Base-by-base conservation (phyloP, 1,140 invertebrate genomes). In the Plectrocnemia conspersa region DNA sequence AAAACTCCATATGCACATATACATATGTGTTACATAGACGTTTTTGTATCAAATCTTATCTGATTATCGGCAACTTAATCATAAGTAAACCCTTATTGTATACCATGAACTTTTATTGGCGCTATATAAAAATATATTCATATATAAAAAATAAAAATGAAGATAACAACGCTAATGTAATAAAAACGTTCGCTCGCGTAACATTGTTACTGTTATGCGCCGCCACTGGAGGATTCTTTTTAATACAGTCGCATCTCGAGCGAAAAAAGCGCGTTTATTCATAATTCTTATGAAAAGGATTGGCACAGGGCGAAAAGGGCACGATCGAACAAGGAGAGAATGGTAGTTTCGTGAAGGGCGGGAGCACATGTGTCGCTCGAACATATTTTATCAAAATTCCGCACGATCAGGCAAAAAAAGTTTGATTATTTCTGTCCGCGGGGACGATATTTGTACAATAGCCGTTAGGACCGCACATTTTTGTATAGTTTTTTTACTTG, bases 381-480 rank as follows among this genome's bases (percentile, higher is more conserved):
- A 42, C 44, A 59, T 59, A 59, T 59, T 55, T 59, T 54, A 59
- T 55, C 53, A 48, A 49, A 56, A 59, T 55, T 59, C 49, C 48
- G 58, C 58, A 44, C 38, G 45, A 47, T 59, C 58, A 59, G 58
- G 47, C 36, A 45, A 55, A 53, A 45, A 59, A 59, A 59, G 53
- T 59, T 59, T 52, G 58, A 59, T 59, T 59, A 59, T 56, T 48
- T 47, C 49, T 29, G 29, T 19, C 29, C 47, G 15, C 47, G 33
- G 38, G n/a, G 32, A 38, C 47, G 47, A 50, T 50, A 50, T 50
- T 38, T n/a, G n/a, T n/a, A n/a, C n/a, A n/a, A n/a, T n/a, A n/a
- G n/a, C 36, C 38, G 3, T n/a, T 21, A 45, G 23, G 21, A n/a
- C n/a, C n/a, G n/a, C n/a, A n/a, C n/a, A n/a, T n/a, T n/a, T n/a